Percentiles rank a stretch among this genome's conserved stretches.
Conservation (phyloP, 2,113 vertebrate genomes). For the Phaetusa simplex region DNA sequence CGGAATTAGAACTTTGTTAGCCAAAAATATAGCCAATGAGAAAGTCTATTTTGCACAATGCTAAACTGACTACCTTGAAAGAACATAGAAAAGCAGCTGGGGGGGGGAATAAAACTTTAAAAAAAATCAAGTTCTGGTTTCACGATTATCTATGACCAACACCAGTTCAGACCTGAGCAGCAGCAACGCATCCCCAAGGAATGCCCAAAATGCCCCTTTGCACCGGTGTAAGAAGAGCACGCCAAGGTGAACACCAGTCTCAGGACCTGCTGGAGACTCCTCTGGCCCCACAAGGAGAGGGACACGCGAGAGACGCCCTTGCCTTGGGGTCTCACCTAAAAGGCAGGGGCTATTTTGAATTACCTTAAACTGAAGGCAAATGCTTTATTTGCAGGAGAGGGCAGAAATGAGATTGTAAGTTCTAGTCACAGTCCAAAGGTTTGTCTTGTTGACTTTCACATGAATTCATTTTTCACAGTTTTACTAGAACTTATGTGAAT, state of each 20-base stretch:
- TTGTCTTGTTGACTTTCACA: background rate
- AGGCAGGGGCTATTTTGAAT: background rate
- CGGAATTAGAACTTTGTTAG: background rate
- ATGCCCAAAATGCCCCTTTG: background rate
- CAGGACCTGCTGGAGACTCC: background rate
- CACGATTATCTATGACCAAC: fast-evolving
- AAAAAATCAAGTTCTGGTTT: background rate
- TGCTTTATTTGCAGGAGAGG: background rate
- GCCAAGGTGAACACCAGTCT: background rate
- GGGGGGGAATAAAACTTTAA: no score
- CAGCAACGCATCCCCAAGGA: background rate
- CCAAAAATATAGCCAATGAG: background rate
- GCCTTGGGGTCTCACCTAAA: fast-evolving
- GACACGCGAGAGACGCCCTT: fast-evolving
- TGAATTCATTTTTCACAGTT: background rate
- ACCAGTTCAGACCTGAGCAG: background rate
- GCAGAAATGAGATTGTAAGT: background rate
- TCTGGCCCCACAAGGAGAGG: background rate
- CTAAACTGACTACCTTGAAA: background rate
- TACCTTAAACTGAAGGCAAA: background rate
- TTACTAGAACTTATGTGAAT: slow-evolving; percentile 9
- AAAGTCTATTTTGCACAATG: background rate
- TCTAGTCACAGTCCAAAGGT: background rate
- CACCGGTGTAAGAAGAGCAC: background rate
- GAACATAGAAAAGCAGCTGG: background rate